Evolutionary conservation across 2,888 invertebrate species (phyloP).

Genomic region (Leucophenga maculata): DNA sequence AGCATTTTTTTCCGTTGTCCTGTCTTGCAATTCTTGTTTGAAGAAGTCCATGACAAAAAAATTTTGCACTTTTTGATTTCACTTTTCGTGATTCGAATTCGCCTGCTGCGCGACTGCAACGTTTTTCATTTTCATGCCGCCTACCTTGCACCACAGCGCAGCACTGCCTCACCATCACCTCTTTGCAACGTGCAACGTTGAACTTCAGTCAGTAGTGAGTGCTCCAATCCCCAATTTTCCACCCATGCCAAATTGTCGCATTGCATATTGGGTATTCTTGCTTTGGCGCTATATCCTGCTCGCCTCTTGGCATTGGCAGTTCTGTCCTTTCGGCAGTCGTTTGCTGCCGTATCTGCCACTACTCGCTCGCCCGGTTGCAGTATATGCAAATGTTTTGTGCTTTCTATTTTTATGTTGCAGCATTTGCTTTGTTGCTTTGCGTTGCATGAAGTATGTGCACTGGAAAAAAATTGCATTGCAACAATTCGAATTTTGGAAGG

Average conservation of each 20-base stretch:
- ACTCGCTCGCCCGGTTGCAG: neutral
- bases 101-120: constrained; percentile 13
- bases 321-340: neutral
- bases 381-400: constrained; percentile 30
- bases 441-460: constrained; percentile 21
- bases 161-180: constrained; percentile 49
- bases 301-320: neutral
- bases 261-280: constrained; percentile 13
- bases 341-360: neutral
- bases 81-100: constrained; percentile 52
- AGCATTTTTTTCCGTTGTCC: constrained; percentile 50
- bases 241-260: neutral
- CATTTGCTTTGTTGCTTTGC: constrained; percentile 38
- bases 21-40: constrained; percentile 60
- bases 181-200: constrained; percentile 16
- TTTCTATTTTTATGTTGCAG: constrained; percentile 45
- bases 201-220: too few species aligned
- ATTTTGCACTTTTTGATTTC: constrained; percentile 62
- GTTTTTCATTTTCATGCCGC: constrained; percentile 19
- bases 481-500: too few species aligned
- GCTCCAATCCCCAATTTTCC: neutral
- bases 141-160: constrained; percentile 41
- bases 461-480: neutral
- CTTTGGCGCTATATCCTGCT: constrained; percentile 4
- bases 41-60: constrained; percentile 50